phyloP scores from a whole-genome alignment of 1,140 invertebrate genomes.

The Agrypnia vestita region DNA sequence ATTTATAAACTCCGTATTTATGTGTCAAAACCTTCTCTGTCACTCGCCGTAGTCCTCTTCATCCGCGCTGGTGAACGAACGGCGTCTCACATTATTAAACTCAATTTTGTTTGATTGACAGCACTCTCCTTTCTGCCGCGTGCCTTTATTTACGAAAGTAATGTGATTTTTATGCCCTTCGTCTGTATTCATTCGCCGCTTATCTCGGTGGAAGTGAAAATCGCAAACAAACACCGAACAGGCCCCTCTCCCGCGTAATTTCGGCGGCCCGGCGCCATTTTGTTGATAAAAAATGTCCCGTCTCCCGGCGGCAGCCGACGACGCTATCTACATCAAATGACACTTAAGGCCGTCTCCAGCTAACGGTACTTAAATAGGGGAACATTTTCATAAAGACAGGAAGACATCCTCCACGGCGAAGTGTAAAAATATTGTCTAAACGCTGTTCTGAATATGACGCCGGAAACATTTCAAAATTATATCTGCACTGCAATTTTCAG shows the following conservation, averaged over 20 bases:
- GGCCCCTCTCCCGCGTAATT: conserved; percentile 38
- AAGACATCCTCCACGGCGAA: conserved; percentile 24
- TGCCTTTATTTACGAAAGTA: conserved; percentile 42
- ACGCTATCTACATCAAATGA: conserved; percentile 60
- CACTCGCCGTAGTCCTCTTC: neutral
- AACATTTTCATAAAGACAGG: conserved; percentile 51
- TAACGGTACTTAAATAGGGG: conserved; percentile 50
- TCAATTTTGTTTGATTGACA: conserved; percentile 33
- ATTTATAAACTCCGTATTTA: too few species aligned
- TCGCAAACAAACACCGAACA: conserved; percentile 29
- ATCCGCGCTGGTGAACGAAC: neutral
- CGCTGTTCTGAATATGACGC: too few species aligned
- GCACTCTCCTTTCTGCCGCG: neutral
- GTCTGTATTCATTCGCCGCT: conserved; percentile 30
- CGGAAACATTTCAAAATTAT: too few species aligned
- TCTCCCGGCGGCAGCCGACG: conserved; percentile 39
- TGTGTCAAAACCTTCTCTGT: too few species aligned
- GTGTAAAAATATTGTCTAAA: too few species aligned
- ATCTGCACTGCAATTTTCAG: too few species aligned
- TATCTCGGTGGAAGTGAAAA: conserved; percentile 42
- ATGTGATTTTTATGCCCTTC: conserved; percentile 42
- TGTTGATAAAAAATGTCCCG: conserved; percentile 51
- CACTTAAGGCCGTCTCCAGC: conserved; percentile 48
- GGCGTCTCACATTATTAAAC: conserved; percentile 22
- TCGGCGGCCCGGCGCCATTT: conserved; percentile 40